phyloP scores from a whole-genome alignment of 2,888 invertebrate species.

The Lymantria monacha region DNA sequence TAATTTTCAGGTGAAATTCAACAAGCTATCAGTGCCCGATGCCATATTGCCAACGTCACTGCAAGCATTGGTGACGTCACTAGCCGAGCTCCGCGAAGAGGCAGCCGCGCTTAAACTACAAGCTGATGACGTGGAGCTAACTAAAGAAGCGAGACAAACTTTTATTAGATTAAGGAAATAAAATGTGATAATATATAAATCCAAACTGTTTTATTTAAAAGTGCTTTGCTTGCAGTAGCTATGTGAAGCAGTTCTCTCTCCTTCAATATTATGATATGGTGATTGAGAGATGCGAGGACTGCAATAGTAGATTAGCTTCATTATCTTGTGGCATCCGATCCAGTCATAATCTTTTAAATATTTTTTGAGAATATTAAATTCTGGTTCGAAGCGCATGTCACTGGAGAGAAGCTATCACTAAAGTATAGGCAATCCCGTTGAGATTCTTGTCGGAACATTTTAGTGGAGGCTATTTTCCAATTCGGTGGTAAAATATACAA shows the following conservation, averaged over 20 bases:
- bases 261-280: too few relatives aligned
- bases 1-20: slow-evolving; percentile 57
- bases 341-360: too few relatives aligned
- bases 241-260: not conserved
- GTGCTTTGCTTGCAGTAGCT: not conserved
- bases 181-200: slow-evolving; percentile 1
- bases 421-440: too few relatives aligned
- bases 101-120: slow-evolving; percentile 45
- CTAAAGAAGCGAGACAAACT: slow-evolving; percentile 55
- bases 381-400: too few relatives aligned
- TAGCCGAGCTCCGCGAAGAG: slow-evolving; percentile 44
- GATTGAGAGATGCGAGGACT: too few relatives aligned
- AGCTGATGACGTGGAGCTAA: slow-evolving; percentile 61
- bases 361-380: too few relatives aligned
- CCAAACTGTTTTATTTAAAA: not conserved
- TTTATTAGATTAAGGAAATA: slow-evolving; percentile 50
- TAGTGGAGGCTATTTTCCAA: too few relatives aligned
- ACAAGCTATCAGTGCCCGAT: slow-evolving; percentile 56
- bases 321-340: too few relatives aligned
- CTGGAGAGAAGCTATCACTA: too few relatives aligned
- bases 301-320: too few relatives aligned
- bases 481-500: too few relatives aligned
- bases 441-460: too few relatives aligned
- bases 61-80: slow-evolving; percentile 37
- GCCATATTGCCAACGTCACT: slow-evolving; percentile 50